Base-by-base conservation (phyloP, 2,113 vertebrate species). In the Lycocorax pyrrhopterus region DNA sequence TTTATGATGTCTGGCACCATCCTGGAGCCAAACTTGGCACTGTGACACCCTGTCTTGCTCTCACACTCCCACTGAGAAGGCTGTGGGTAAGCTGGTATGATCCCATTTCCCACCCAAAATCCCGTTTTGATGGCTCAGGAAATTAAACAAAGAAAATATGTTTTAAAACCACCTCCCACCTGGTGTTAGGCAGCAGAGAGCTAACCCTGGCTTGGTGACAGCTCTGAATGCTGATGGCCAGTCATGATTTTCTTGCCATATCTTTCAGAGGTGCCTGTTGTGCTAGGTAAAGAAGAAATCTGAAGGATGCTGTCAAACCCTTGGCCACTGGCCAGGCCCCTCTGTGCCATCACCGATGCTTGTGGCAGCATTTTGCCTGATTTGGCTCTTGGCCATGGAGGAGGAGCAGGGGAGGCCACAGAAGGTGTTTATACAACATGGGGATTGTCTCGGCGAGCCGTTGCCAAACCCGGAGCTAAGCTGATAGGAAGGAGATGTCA, bases 311-410 rank as follows among this genome's bases (percentile, higher is more conserved):
- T 89, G 43, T 27, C 63, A 73, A 12, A 23, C 10, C 8, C n/a
- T 30, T 7, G 2, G 66, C 29, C 47, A 22, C 51, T 35, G 77
- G 33, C 63, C 84, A 58, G 69, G 53, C 12, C 59, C 46, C 71
- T 60, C 63, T 0, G 2, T 37, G 67, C 44, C 75, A 53, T 32
- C 9, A 1, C 9, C 0, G 0, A 20, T 2, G 10, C 41, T 71
- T 6, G 0, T 5, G 44, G 75, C 74, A 72, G 60, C 29, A 22
- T 64, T 87, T 56, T 60, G 83, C 85, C 41, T n/a, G 7, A 0
- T 81, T 84, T 87, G 82, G 69, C 90, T 76, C n/a, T 81, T 37
- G 4, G 83, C 64, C 30, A 4, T 0, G 3, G 68, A 88, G 79
- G 47, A 88, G 85, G 76, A 83, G 64, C 68, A 71, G 44, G 3